phyloP scores from a whole-genome alignment of 2,113 vertebrate genomes.

The Hystrix brachyura region DNA sequence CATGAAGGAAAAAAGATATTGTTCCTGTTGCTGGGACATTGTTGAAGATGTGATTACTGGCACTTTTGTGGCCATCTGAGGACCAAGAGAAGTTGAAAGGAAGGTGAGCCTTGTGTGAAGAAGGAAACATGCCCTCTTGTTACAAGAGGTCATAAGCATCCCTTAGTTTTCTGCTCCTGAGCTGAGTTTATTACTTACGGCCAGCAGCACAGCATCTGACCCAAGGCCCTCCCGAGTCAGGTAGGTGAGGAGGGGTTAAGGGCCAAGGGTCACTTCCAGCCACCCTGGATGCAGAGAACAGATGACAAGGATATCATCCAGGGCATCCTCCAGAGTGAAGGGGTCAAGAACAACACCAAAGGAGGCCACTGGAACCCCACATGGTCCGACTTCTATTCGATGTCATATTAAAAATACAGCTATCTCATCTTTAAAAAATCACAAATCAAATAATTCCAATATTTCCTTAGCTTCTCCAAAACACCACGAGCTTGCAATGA shows the following conservation, averaged over 20 bases:
- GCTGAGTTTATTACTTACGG: neutral
- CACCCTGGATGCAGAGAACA: accelerated
- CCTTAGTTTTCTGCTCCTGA: neutral
- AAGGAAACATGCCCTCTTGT: neutral
- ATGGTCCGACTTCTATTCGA: neutral
- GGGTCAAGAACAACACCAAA: neutral
- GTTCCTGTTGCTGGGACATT: neutral
- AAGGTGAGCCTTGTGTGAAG: neutral
- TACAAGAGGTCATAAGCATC: neutral
- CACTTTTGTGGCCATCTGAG: neutral
- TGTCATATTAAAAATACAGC: neutral
- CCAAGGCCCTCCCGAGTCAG: neutral
- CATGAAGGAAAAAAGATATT: neutral
- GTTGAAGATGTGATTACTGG: neutral
- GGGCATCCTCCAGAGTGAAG: neutral
- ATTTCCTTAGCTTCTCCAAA: neutral
- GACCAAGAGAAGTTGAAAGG: neutral
- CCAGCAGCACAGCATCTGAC: neutral
- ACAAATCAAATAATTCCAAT: neutral
- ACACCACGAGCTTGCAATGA: neutral
- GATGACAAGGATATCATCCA: neutral
- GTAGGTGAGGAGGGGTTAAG: neutral
- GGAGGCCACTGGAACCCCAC: neutral
- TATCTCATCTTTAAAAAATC: neutral
- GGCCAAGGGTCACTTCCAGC: neutral